Conservation (phyloP, 2,888 invertebrate genomes). For the Chymomyza procnemis region DNA sequence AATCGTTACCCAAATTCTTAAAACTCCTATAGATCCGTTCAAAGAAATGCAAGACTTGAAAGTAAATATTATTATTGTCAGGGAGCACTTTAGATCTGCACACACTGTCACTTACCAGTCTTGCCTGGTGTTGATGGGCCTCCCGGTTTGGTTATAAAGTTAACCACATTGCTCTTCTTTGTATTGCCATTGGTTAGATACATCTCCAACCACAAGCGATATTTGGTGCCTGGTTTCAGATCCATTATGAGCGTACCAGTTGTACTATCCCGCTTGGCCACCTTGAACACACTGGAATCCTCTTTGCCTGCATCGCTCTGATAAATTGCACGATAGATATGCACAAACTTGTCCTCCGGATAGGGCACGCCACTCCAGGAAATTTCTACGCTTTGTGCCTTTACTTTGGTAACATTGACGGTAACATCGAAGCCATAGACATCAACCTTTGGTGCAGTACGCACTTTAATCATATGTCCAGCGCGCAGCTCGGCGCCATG, state of each 20-base stretch:
- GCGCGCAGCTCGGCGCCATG: slow-evolving; percentile 89
- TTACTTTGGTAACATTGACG: slow-evolving; percentile 87
- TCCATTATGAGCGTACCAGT: slow-evolving; percentile 84
- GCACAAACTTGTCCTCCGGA: slow-evolving; percentile 93
- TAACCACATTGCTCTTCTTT: slow-evolving; percentile 92
- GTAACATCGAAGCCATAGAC: slow-evolving; percentile 90
- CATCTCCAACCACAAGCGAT: slow-evolving; percentile 92
- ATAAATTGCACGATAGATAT: slow-evolving; percentile 91
- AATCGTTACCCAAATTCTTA: slow-evolving; percentile 66
- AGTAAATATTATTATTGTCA: slow-evolving; percentile 2
- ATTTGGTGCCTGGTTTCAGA: slow-evolving; percentile 88
- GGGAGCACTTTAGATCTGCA: neutral
- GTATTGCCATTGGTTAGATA: slow-evolving; percentile 93
- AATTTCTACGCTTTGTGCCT: slow-evolving; percentile 87
- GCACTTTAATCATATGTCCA: slow-evolving; percentile 84
- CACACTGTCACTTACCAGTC: slow-evolving; percentile 68
- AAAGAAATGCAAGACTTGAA: slow-evolving; percentile 64
- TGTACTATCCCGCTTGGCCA: slow-evolving; percentile 85
- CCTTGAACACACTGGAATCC: slow-evolving; percentile 86
- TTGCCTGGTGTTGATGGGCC: slow-evolving; percentile 79
- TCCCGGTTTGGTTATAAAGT: slow-evolving; percentile 90
- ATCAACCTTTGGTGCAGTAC: slow-evolving; percentile 85
- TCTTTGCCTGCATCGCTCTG: slow-evolving; percentile 87
- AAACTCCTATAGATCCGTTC: slow-evolving; percentile 65
- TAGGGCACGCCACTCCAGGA: slow-evolving; percentile 91